A percentile compares a stretch with the other conserved stretches of the same genome.
Conservation (phyloP, 2,113 vertebrate species). For the Gila orcuttii region DNA sequence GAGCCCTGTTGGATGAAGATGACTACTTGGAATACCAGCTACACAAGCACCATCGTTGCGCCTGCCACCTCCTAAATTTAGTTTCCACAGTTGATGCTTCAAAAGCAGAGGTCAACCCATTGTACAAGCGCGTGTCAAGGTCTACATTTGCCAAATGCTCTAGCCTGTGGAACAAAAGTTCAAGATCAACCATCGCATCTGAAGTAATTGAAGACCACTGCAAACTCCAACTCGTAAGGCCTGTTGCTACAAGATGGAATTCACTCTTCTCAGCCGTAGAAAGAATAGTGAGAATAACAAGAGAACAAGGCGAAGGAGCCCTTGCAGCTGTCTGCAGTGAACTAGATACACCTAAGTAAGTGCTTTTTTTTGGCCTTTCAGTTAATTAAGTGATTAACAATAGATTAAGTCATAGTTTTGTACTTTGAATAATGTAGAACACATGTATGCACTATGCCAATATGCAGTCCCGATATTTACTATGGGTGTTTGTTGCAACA, state of each 20-base stretch:
- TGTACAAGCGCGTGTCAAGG: conserved; percentile 35
- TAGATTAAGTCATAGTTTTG: too few species aligned
- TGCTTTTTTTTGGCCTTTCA: not conserved
- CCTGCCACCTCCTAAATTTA: conserved; percentile 53
- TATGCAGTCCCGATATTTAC: too few species aligned
- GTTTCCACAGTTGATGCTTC: conserved; percentile 47
- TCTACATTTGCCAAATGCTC: conserved; percentile 42
- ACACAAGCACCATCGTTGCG: conserved; percentile 44
- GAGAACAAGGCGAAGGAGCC: conserved; percentile 50
- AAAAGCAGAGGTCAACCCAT: conserved; percentile 29
- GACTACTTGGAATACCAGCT: conserved; percentile 53
- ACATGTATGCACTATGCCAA: too few species aligned
- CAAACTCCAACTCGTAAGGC: conserved; percentile 49
- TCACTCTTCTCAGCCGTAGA: conserved; percentile 50
- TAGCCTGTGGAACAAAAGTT: conserved; percentile 44
- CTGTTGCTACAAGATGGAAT: conserved; percentile 51
- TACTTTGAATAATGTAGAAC: too few species aligned
- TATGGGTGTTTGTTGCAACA: too few species aligned
- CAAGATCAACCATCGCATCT: conserved; percentile 10
- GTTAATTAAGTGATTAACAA: too few species aligned
- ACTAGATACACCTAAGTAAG: conserved; percentile 27
- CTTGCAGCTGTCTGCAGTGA: conserved; percentile 39
- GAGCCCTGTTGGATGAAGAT: conserved; percentile 48
- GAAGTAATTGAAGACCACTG: conserved; percentile 42
- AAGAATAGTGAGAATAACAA: conserved; percentile 42